phyloP scores from a whole-genome alignment of 2,113 vertebrate genomes.

The Thomomys bottae region DNA sequence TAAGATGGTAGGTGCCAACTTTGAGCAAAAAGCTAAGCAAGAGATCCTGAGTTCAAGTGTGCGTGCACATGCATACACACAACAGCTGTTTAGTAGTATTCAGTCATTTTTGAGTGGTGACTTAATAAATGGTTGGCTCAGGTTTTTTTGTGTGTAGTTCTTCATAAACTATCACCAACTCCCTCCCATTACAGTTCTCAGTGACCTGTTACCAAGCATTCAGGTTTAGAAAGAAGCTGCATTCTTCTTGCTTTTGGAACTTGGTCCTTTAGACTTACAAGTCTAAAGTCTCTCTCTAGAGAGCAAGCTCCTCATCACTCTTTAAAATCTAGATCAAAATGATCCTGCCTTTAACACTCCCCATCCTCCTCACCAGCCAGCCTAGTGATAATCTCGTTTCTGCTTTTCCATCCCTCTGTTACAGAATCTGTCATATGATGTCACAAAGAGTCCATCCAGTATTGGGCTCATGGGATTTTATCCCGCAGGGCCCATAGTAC shows the following conservation, averaged over 20 bases:
- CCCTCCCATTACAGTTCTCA: not conserved
- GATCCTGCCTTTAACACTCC: not conserved
- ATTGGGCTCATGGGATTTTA: not conserved
- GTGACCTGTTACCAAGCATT: not conserved
- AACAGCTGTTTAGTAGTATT: not conserved
- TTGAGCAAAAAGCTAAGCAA: no score
- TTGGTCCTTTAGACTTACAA: not conserved
- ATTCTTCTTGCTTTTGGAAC: not conserved
- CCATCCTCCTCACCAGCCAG: not conserved
- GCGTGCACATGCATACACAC: no score
- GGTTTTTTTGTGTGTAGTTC: not conserved
- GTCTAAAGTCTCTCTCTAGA: not conserved
- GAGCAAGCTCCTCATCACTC: not conserved
- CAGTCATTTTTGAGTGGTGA: not conserved
- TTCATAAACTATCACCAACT: not conserved
- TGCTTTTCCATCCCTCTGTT: not conserved
- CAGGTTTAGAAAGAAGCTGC: not conserved
- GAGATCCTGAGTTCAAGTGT: no score
- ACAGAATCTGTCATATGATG: accelerated
- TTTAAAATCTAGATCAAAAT: conserved; percentile 8
- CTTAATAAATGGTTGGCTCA: not conserved
- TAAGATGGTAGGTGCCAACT: no score
- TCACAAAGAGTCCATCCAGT: not conserved
- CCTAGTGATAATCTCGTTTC: not conserved
- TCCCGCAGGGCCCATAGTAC: not conserved